Conservation (phyloP, 2,113 vertebrate species). For the Oceanodroma tethys region DNA sequence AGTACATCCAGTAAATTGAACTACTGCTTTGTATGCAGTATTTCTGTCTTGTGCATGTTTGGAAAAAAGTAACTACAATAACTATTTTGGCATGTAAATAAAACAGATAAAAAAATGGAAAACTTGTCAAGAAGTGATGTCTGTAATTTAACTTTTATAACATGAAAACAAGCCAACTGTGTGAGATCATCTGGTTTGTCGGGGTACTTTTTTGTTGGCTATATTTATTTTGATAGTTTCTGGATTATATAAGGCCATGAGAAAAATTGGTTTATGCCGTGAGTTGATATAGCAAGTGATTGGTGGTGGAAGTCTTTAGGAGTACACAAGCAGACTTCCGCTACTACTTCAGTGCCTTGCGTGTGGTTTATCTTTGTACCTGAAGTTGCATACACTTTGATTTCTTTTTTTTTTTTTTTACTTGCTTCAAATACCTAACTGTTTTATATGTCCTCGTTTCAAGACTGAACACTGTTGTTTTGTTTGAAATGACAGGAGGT, state of each 20-base stretch:
- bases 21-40: not conserved
- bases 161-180: not conserved
- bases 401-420: not conserved
- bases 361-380: not conserved
- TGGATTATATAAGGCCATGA: not conserved
- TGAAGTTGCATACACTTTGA: not conserved
- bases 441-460: not conserved
- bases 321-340: not conserved
- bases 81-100: not conserved
- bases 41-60: not conserved
- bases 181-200: not conserved
- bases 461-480: not conserved
- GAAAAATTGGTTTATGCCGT: not conserved
- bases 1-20: not conserved
- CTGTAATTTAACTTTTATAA: not conserved
- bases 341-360: not conserved
- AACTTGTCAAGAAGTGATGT: not conserved
- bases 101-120: not conserved
- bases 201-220: not conserved
- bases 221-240: not conserved
- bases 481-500: not conserved
- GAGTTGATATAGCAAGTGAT: not conserved
- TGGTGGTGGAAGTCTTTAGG: not conserved
- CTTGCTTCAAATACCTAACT: not conserved
- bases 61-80: not conserved